These are phyloP conservation scores for Cheumatopsyche charites DNA, from an alignment of 1,140 invertebrate genomes.

Conservation along the genomic window DNA sequence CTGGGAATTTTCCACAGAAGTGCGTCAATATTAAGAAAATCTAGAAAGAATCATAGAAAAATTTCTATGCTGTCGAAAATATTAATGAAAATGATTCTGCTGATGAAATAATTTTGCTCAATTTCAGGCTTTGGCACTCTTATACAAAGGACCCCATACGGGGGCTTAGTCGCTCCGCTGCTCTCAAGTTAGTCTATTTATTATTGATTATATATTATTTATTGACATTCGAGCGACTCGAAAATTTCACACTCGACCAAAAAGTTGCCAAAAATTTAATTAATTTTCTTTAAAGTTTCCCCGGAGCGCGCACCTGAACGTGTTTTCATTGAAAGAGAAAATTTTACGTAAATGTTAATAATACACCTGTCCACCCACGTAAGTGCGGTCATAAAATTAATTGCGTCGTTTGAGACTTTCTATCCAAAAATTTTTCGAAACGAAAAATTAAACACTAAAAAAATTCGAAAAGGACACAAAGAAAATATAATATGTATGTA, in stretches of 20 bases:
- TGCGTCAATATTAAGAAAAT: constrained; percentile 16
- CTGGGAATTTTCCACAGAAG: constrained; percentile 25
- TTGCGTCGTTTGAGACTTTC: no score
- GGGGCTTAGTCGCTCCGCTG: constrained; percentile 27
- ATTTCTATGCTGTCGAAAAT: background rate
- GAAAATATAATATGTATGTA: no score
- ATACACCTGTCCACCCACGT: background rate
- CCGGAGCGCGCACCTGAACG: background rate
- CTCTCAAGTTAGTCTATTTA: constrained; percentile 29
- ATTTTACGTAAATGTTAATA: constrained; percentile 4
- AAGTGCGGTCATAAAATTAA: background rate
- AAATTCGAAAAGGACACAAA: no score
- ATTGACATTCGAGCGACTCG: background rate
- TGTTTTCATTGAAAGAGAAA: background rate
- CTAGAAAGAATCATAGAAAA: background rate
- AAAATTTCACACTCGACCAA: background rate
- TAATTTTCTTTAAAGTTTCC: background rate
- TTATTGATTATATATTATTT: constrained; percentile 25
- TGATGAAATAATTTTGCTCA: constrained; percentile 29
- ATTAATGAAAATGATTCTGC: background rate
- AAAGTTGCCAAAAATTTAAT: background rate
- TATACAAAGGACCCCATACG: constrained; percentile 18
- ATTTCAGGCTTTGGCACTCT: constrained; percentile 29
- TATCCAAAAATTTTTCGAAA: no score
- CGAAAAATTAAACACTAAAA: no score